Percentiles rank a stretch among this genome's conserved stretches.
These are phyloP conservation scores for Andrena dorsata DNA, from an alignment of 2,888 invertebrate genomes.

Conservation along the genomic window DNA sequence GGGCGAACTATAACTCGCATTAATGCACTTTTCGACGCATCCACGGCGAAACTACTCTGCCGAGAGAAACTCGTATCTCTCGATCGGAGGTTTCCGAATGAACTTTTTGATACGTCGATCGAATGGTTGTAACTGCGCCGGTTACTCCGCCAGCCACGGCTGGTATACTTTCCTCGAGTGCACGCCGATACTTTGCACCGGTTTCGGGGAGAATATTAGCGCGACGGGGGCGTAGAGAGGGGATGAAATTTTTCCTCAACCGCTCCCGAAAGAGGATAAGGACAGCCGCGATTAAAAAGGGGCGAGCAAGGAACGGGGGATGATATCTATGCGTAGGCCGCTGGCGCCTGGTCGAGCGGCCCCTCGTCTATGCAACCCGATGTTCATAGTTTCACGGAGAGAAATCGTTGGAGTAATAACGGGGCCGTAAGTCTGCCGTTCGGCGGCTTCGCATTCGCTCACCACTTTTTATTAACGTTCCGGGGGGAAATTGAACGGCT, in stretches of 20 bases:
- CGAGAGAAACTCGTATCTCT: neutral
- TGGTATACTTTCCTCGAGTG: neutral
- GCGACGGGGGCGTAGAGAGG: neutral
- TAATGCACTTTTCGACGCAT: conserved; percentile 42
- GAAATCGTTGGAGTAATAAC: conserved; percentile 31
- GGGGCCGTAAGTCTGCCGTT: conserved; percentile 45
- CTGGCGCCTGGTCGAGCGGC: conserved; percentile 58
- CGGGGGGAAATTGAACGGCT: conserved; percentile 18
- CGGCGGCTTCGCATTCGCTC: conserved; percentile 32
- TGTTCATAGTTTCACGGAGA: conserved; percentile 42
- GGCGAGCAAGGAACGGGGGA: neutral
- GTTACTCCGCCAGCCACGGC: neutral
- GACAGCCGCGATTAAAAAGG: neutral
- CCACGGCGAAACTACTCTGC: conserved; percentile 16
- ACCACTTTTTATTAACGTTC: conserved; percentile 4
- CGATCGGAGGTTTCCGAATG: conserved; percentile 13
- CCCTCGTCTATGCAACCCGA: conserved; percentile 46
- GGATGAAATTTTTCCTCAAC: neutral
- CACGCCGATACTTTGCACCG: neutral
- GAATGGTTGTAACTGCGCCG: neutral
- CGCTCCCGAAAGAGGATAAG: neutral
- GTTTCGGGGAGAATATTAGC: neutral
- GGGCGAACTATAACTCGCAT: conserved; percentile 24
- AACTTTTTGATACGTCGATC: conserved; percentile 39
- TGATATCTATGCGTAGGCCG: conserved; percentile 56